Evolutionary conservation across 2,797 vertebrate genomes (phyloP), one percentile per base, ranked within the genome.

Genomic region (Trachurus trachurus): DNA sequence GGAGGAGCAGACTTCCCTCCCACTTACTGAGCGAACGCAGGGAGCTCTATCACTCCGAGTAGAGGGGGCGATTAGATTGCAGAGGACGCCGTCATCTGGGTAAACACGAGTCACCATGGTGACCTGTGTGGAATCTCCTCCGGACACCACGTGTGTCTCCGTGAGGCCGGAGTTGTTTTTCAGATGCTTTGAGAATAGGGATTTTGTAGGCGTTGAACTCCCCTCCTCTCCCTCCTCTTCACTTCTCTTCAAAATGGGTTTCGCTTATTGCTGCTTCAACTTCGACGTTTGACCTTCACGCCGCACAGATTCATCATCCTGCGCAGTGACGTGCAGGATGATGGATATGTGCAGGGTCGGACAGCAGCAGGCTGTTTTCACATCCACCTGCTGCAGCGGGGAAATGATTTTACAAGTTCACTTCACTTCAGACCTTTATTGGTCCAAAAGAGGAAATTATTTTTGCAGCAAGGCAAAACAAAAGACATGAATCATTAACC

Each of bases 51-150:
- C 81, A 87, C 65, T 77, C 71, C 74, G 63, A 85, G 62, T n/a
- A n/a, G 26, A 26, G 26, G 57, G 78, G 57, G 53, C 56, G 88
- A 88, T 91, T 87, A 92, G 82, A 89, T 88, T 80, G 78, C 44
- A 71, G 60, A 66, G 40, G 56, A 45, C 61, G 77, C 50, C 29
- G 66, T 83, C 79, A 88, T 91, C 82, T 79, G 73, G 82, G 80
- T 82, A 87, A 92, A 89, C 78, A 86, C 50, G 4, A 49, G 83
- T 77, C 72, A 47, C 79, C 74, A 80, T 76, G 67, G 75, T 58
- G 58, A 86, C 57, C 79, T 70, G 66, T 19, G 6, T 45, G 78
- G 37, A 88, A 79, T 87, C 82, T 56, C 19, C 64, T 54, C 50
- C 52, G 13, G 67, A 80, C 60, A 49, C 63, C 42, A 7, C 67